phyloP scores from a whole-genome alignment of 2,113 vertebrate species.

The Lontra canadensis region DNA sequence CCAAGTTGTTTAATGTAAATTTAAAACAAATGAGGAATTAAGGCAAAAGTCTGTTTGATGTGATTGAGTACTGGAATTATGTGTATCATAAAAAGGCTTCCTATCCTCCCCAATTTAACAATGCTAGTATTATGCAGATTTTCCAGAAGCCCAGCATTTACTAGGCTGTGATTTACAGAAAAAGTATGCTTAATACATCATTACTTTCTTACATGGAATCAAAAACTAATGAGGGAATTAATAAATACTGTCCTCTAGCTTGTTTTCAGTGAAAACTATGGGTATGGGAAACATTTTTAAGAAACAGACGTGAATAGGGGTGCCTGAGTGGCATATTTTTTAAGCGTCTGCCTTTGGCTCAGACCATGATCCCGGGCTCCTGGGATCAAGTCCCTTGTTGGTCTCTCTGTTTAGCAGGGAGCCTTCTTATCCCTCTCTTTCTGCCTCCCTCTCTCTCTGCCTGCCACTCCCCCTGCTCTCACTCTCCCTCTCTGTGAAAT shows the following conservation, averaged over 20 bases:
- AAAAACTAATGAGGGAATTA: constrained; percentile 42
- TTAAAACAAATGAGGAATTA: constrained; percentile 44
- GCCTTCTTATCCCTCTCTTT: too few species aligned
- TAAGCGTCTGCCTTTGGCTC: too few species aligned
- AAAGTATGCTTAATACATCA: constrained; percentile 22
- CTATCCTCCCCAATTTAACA: neutral
- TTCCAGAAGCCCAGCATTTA: neutral
- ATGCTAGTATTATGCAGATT: constrained; percentile 23
- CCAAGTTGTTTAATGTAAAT: neutral
- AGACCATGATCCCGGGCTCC: too few species aligned
- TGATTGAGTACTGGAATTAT: neutral
- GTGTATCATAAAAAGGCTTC: constrained; percentile 29
- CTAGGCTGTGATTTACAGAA: constrained; percentile 36
- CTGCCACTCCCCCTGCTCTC: too few species aligned
- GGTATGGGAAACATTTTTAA: neutral
- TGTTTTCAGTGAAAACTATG: neutral
- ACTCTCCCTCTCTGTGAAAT: too few species aligned
- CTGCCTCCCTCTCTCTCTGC: too few species aligned
- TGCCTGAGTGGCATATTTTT: too few species aligned
- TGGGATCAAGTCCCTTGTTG: too few species aligned
- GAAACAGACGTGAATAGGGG: neutral
- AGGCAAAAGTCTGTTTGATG: neutral
- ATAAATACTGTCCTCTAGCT: neutral
- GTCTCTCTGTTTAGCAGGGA: too few species aligned
- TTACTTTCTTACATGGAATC: constrained; percentile 42